phyloP scores from a whole-genome alignment of 2,888 invertebrate species.

The Drosophila putrida region DNA sequence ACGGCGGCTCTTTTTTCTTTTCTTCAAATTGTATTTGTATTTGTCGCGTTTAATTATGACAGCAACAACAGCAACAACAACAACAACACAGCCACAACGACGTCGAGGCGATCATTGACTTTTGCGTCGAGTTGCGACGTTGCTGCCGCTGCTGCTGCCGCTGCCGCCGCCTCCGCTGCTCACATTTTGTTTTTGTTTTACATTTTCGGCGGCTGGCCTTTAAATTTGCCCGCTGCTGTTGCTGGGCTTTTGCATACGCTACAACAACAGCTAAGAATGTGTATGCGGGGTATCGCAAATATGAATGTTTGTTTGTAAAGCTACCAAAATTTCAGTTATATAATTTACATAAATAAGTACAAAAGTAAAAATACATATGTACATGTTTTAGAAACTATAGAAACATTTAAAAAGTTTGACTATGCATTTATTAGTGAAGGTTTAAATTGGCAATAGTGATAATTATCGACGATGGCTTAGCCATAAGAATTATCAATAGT shows the following conservation, averaged over 20 bases:
- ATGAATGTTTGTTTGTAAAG: neutral
- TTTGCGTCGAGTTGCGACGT: constrained; percentile 45
- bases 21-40: constrained; percentile 78
- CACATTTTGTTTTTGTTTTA: constrained; percentile 36
- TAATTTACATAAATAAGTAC: neutral
- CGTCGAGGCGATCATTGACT: constrained; percentile 73
- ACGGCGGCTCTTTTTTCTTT: constrained; percentile 65
- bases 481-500: constrained; percentile 11
- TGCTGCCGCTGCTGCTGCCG: constrained; percentile 30
- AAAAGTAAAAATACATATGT: neutral
- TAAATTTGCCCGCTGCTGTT: constrained; percentile 40
- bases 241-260: constrained; percentile 44
- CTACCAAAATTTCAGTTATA: neutral
- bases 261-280: constrained; percentile 6
- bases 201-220: constrained; percentile 45
- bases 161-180: constrained; percentile 44
- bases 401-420: no score
- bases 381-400: no score
- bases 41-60: constrained; percentile 81
- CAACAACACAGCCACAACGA: constrained; percentile 41
- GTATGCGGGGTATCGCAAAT: constrained; percentile 23
- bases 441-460: neutral
- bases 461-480: no score
- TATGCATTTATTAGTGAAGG: no score
- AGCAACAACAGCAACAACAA: constrained; percentile 52